Evolutionary conservation across 2,113 vertebrate genomes (phyloP).

Genomic region (Dendropsophus ebraccatus): DNA sequence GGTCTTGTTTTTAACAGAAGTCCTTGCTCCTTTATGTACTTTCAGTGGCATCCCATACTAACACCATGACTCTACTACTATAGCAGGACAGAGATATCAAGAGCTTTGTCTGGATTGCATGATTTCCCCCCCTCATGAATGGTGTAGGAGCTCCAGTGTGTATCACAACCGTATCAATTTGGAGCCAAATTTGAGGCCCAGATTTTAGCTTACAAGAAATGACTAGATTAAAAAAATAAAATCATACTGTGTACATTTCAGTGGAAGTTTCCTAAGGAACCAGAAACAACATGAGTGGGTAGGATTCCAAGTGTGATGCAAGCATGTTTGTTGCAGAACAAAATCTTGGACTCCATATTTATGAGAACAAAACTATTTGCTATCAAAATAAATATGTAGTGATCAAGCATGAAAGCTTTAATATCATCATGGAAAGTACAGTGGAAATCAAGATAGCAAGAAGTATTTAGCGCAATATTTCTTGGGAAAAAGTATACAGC

Average conservation of each 20-base stretch:
- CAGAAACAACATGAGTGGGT: slow-evolving; percentile 25
- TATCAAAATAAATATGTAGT: not conserved
- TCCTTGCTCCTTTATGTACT: too few relatives aligned
- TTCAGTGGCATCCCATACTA: too few relatives aligned
- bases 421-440: not conserved
- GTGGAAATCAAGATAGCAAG: not conserved
- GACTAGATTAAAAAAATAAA: not conserved
- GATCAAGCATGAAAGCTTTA: slow-evolving; percentile 2
- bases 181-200: not conserved
- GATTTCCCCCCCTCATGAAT: not conserved
- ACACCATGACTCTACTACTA: too few relatives aligned
- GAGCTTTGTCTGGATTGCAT: not conserved
- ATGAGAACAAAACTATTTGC: not conserved
- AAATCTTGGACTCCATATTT: slow-evolving; percentile 7
- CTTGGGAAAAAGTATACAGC: not conserved
- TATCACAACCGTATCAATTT: not conserved
- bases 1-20: too few relatives aligned
- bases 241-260: not conserved
- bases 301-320: slow-evolving; percentile 25
- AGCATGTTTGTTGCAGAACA: slow-evolving; percentile 16
- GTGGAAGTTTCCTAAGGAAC: slow-evolving; percentile 22
- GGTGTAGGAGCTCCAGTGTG: not conserved
- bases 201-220: not conserved
- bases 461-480: not conserved
- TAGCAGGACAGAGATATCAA: too few relatives aligned